These are phyloP conservation scores for Trilocha varians DNA, from an alignment of 2,888 invertebrate species.

Conservation along the genomic window DNA sequence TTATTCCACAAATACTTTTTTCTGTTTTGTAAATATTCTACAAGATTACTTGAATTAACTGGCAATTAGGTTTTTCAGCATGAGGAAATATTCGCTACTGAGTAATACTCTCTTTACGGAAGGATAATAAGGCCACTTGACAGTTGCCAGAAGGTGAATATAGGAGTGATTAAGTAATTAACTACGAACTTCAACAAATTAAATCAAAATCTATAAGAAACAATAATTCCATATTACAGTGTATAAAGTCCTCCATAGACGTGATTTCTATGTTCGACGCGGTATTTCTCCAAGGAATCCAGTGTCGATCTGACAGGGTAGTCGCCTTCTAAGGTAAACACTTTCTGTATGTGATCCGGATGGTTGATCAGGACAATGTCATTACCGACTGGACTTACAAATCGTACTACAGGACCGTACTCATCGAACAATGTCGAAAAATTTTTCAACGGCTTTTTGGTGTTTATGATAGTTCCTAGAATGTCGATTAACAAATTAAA, in stretches of 20 bases:
- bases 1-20: no score
- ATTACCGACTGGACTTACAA: constrained; percentile 76
- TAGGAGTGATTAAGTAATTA: no score
- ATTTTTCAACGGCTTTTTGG: constrained; percentile 37
- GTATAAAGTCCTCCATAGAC: constrained; percentile 72
- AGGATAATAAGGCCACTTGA: no score
- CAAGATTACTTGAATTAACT: no score
- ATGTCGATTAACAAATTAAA: constrained; percentile 3
- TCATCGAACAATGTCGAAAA: constrained; percentile 54
- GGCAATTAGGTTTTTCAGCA: no score
- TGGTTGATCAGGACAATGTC: constrained; percentile 77
- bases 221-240: constrained; percentile 51
- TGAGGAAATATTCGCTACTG: no score
- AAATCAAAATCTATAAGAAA: no score
- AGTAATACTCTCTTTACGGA: no score
- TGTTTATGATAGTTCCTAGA: constrained; percentile 38
- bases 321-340: constrained; percentile 75
- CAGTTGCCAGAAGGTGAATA: no score
- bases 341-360: constrained; percentile 76
- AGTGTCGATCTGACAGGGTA: constrained; percentile 75
- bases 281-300: constrained; percentile 77
- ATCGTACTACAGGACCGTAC: constrained; percentile 78
- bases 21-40: no score
- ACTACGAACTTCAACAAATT: no score
- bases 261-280: constrained; percentile 69